Evolutionary conservation across 1,140 invertebrate genomes (phyloP), one percentile per base, ranked within the genome.

Genomic region (Trachelipus rathkii): DNA sequence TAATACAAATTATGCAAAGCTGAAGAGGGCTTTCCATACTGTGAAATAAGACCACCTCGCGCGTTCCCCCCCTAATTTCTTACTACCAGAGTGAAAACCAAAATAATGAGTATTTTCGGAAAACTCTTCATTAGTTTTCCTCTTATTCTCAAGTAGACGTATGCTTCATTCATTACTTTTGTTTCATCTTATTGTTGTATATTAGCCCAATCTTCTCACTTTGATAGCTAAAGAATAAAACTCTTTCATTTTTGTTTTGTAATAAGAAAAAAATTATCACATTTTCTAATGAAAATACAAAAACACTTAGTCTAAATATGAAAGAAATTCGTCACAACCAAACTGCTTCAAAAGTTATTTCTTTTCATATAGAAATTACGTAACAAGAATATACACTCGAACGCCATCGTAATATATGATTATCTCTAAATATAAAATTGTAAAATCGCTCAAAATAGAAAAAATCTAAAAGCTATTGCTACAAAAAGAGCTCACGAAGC

Each of bases 401-500:
- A 60, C 50, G 19, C 50, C 50, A 60, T 60, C 50, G 8, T 60
- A 33, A 33, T 33, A 33, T 33, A 60, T 60, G 50, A 60, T 60
- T 60, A 60, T 60, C 50, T 60, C 11, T 60, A 60, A 60, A 60
- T 60, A 60, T 60, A 60, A 60, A 60, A 60, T 60, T 60, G 50
- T 60, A 60, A 60, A 60, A 60, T 60, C 11, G 11, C 19, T 19
- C 50, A 60, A 60, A 60, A 60, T 60, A 60, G 50, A 60, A 60
- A 60, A 60, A 60, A 60, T 60, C 50, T 60, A 60, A 60, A 60
- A 60, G 19, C 50, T 60, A 60, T 60, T 60, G 50, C 50, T 60
- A 60, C 50, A 60, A 60, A 60, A 60, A 60, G 11, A 60, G 50
- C 19, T 60, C 50, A 60, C 19, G 50, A 60, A 60, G 50, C 50